phyloP scores from a whole-genome alignment of 2,888 invertebrate species.

The Cryptosula pallasiana region DNA sequence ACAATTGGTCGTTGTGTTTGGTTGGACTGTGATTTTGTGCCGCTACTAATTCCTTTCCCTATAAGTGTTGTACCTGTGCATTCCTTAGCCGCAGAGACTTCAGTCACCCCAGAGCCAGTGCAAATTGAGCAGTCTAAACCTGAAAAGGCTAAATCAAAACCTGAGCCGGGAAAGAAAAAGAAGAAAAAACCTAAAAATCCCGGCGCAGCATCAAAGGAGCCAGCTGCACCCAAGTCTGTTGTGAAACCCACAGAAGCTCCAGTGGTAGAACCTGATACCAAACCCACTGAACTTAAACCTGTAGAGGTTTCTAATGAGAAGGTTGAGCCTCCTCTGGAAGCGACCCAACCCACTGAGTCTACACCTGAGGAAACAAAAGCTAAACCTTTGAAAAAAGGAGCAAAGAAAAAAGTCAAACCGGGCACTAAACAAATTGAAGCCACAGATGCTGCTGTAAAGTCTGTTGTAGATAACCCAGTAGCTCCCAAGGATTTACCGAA shows the following conservation, averaged over 20 bases:
- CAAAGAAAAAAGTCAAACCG: conserved; percentile 2
- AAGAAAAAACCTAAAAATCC: background rate
- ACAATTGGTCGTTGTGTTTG: too few relatives aligned
- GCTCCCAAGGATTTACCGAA: too few relatives aligned
- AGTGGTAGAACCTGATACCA: background rate
- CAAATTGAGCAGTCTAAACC: background rate
- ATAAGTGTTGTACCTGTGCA: too few relatives aligned
- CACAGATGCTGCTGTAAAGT: too few relatives aligned
- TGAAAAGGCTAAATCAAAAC: background rate
- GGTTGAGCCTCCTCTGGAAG: background rate
- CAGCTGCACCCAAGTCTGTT: too few relatives aligned
- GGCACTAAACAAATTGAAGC: too few relatives aligned
- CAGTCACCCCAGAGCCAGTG: background rate
- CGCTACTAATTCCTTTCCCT: too few relatives aligned
- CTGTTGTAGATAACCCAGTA: too few relatives aligned
- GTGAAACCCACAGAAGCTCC: background rate
- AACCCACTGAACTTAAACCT: background rate
- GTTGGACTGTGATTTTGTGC: too few relatives aligned
- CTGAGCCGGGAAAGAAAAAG: background rate
- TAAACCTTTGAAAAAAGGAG: background rate
- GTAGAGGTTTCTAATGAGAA: background rate
- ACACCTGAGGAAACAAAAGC: background rate
- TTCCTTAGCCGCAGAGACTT: background rate
- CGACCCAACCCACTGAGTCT: background rate
- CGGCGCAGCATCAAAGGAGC: too few relatives aligned